Base-by-base conservation (phyloP, 2,113 vertebrate genomes). In the Hirundichthys speculiger region DNA sequence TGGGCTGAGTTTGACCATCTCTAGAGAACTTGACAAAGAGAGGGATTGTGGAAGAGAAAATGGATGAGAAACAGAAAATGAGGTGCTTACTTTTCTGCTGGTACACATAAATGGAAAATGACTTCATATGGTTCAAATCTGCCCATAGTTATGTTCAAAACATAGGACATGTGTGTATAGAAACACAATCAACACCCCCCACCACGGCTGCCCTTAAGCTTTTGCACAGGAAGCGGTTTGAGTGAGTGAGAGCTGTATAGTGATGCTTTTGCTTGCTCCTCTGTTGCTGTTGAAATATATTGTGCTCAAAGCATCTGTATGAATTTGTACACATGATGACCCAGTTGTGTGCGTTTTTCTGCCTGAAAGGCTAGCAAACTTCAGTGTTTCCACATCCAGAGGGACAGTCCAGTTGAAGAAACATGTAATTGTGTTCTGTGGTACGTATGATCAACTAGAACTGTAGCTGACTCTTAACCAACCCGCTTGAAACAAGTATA, bases 211-310 rank as follows among this genome's bases (percentile, higher is more conserved):
- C 77, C 83, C 72, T 53, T 12, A 48, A 75, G 79, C 55, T 72
- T 80, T 71, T 59, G 49, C 64, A 69, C 78, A 87, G 90, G 87
- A 91, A 89, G 83, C 80, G 81, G 86, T 88, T 80, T 73, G 65
- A 74, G 65, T 54, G 40, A 74, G 64, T 66, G 70, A 81, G 75
- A 67, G 58, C 67, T 63, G 54, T 73, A 58, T 19, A 53, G 69
- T 78, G 77, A 73, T 45, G 55, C 60, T 58, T 78, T 66, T 8
- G 2, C 65, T 79, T 5, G 43, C 21, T 79, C 58, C 25, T 70
- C 27, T 50, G 27, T 57, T 9, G 51, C 52, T 68, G 68, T 62
- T 59, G 67, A 71, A 59, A 68, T 21, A 51, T 58, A 73, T 27
- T 55, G 53, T 19, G 52, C 68, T 82, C 24, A 48, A 20, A 48